A percentile compares a stretch with the other conserved stretches of the same genome.
phyloP scores from a whole-genome alignment of 2,888 invertebrate species.

The Drosophila aldrichi region DNA sequence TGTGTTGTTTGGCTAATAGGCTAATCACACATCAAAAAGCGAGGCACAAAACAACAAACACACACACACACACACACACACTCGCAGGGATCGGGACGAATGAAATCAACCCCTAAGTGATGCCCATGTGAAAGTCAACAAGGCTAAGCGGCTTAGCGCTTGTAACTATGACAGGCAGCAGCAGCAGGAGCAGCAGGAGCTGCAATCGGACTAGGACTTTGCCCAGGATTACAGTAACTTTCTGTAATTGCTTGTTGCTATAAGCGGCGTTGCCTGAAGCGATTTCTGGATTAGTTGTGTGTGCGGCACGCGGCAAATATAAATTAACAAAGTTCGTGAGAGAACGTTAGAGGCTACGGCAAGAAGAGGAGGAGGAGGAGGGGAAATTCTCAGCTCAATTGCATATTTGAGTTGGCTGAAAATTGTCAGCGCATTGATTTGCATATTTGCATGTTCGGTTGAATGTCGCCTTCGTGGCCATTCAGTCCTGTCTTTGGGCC shows the following conservation, averaged over 20 bases:
- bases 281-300: constrained; percentile 64
- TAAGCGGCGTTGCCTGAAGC: constrained; percentile 59
- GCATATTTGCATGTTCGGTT: constrained; percentile 78
- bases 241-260: constrained; percentile 83
- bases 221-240: constrained; percentile 73
- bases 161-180: constrained; percentile 74
- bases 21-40: constrained; percentile 81
- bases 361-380: background rate
- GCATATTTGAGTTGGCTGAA: constrained; percentile 74
- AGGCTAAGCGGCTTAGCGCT: constrained; percentile 83
- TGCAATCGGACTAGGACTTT: constrained; percentile 41
- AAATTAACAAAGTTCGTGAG: constrained; percentile 78
- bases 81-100: constrained; percentile 39
- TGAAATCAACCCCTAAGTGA: constrained; percentile 71
- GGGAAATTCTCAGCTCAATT: constrained; percentile 54
- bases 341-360: constrained; percentile 15
- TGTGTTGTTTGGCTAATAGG: constrained; percentile 77
- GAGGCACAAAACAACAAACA: constrained; percentile 64
- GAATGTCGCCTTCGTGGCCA: constrained; percentile 39
- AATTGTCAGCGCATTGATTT: constrained; percentile 71
- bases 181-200: constrained; percentile 1
- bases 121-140: constrained; percentile 84
- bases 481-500: constrained; percentile 18
- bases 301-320: constrained; percentile 76
- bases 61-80: constrained; percentile 3